These are phyloP conservation scores for Zaprionus capensis DNA, from an alignment of 1,140 invertebrate species.

Conservation along the genomic window DNA sequence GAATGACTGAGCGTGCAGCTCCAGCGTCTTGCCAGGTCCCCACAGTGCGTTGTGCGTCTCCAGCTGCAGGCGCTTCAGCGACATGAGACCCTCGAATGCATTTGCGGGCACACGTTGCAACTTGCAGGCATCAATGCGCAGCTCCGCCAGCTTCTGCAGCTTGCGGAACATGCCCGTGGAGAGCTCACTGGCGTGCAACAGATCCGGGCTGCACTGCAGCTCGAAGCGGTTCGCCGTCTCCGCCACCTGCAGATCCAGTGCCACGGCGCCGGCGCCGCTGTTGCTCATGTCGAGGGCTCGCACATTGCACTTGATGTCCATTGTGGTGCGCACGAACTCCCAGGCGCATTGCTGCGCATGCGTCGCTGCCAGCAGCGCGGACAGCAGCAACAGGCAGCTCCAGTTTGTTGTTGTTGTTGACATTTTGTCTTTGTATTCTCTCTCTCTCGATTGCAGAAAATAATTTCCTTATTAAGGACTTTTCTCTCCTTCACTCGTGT, in stretches of 20 bases:
- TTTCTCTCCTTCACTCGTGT: background rate
- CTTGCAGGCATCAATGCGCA: constrained; percentile 90
- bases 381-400: constrained; percentile 62
- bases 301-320: constrained; percentile 86
- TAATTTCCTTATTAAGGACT: background rate
- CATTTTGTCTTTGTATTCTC: constrained; percentile 29
- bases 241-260: constrained; percentile 86
- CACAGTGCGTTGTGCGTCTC: constrained; percentile 89
- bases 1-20: constrained; percentile 87
- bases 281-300: constrained; percentile 83
- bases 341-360: constrained; percentile 83
- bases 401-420: constrained; percentile 26
- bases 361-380: constrained; percentile 39
- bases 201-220: constrained; percentile 88
- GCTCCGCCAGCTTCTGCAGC: constrained; percentile 88
- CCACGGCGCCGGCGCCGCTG: constrained; percentile 58
- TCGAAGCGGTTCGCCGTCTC: constrained; percentile 88
- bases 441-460: background rate
- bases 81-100: constrained; percentile 89
- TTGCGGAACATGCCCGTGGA: constrained; percentile 88
- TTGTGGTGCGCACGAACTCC: constrained; percentile 81
- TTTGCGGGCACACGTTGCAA: constrained; percentile 88
- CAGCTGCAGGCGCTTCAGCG: constrained; percentile 89
- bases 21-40: constrained; percentile 87
- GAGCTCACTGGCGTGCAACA: constrained; percentile 89